These are phyloP conservation scores for Porites evermanni DNA, from an alignment of 92 coral and sea anemone species.

Conservation along the genomic window DNA sequence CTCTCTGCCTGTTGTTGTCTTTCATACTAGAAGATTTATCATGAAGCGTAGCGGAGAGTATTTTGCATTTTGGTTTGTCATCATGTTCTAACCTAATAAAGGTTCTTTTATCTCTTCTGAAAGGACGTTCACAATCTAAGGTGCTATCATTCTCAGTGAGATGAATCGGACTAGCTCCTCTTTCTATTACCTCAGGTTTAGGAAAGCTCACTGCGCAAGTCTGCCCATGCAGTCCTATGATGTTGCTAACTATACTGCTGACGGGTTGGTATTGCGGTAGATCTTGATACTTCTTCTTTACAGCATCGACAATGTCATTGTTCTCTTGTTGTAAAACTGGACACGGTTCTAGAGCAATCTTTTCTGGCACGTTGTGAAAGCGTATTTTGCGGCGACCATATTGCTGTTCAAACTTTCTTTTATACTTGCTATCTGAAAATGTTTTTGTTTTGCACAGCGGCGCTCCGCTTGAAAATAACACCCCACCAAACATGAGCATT, in stretches of 20 bases:
- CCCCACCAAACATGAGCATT: constrained; percentile 79
- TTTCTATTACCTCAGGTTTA: constrained; percentile 65
- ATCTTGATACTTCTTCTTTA: constrained; percentile 80
- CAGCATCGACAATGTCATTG: constrained; percentile 94
- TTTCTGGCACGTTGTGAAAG: constrained; percentile 71
- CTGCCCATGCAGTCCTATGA: constrained; percentile 44
- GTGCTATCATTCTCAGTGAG: not conserved
- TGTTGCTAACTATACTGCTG: constrained; percentile 58
- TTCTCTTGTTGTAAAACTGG: constrained; percentile 96
- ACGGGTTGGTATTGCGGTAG: constrained; percentile 86
- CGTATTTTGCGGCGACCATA: constrained; percentile 53
- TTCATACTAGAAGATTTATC: not conserved
- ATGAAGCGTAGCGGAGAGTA: not conserved
- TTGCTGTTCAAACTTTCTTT: constrained; percentile 40
- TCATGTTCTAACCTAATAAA: not conserved
- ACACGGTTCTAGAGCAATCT: constrained; percentile 64
- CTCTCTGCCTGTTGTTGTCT: not conserved
- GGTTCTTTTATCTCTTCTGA: not conserved
- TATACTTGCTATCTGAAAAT: not conserved
- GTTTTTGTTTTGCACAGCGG: constrained; percentile 19
- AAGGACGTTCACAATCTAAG: not conserved
- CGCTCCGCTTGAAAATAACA: constrained; percentile 65
- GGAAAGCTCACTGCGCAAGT: constrained; percentile 53
- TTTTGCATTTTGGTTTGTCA: not conserved
- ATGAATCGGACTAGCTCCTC: constrained; percentile 74